phyloP scores from a whole-genome alignment of 2,797 vertebrate genomes.

The Halcyon smyrnensis region DNA sequence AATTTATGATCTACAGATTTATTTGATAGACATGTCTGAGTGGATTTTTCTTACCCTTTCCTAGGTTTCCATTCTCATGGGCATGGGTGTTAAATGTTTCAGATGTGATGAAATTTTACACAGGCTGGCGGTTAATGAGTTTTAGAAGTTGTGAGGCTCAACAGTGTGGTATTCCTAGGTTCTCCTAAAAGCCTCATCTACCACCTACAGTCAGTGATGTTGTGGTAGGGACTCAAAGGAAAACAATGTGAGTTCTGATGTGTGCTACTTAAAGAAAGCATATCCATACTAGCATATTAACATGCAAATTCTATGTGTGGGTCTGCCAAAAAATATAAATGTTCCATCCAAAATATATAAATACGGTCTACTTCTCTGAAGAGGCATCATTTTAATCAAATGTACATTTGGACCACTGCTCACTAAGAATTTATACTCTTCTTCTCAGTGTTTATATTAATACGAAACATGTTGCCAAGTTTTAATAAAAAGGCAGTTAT shows the following conservation, averaged over 20 bases:
- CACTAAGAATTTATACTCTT: constrained; percentile 66
- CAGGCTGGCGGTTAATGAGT: neutral
- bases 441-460: constrained; percentile 63
- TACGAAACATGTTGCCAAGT: constrained; percentile 62
- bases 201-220: constrained; percentile 15
- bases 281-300: constrained; percentile 57
- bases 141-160: constrained; percentile 35
- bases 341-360: constrained; percentile 70
- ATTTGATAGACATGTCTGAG: neutral
- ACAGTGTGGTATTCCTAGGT: neutral
- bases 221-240: constrained; percentile 34
- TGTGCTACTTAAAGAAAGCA: constrained; percentile 50
- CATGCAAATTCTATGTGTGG: constrained; percentile 58
- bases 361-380: constrained; percentile 57
- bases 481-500: constrained; percentile 72
- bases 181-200: constrained; percentile 55
- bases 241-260: constrained; percentile 55
- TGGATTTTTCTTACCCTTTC: neutral
- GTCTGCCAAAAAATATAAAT: constrained; percentile 59
- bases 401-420: constrained; percentile 56
- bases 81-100: neutral
- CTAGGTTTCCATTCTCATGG: neutral
- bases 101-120: constrained; percentile 19
- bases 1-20: neutral
- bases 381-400: constrained; percentile 72